Percentiles rank a stretch among this genome's conserved stretches.
These are phyloP conservation scores for Cryptocephalus moraei DNA, from an alignment of 2,888 invertebrate species.

Conservation along the genomic window DNA sequence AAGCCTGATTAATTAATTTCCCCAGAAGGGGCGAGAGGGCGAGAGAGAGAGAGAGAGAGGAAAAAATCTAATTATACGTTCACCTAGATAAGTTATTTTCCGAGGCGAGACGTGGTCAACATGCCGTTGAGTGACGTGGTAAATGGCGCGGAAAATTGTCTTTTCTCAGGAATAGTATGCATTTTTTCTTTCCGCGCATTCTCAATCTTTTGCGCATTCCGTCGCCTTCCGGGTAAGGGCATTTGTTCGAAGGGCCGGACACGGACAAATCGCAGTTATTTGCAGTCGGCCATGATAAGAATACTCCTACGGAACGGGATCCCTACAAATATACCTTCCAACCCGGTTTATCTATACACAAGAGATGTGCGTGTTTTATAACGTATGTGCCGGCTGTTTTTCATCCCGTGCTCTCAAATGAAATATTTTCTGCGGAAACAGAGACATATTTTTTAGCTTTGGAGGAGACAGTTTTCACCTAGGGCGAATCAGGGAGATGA, in stretches of 20 bases:
- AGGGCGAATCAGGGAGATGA: too few relatives aligned
- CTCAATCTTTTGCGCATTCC: conserved; percentile 39
- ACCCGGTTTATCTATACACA: too few relatives aligned
- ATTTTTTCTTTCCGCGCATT: conserved; percentile 36
- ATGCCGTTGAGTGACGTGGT: conserved; percentile 31
- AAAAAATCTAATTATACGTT: too few relatives aligned
- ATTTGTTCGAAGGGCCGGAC: conserved; percentile 22
- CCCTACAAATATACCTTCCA: too few relatives aligned
- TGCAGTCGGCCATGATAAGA: conserved; percentile 37
- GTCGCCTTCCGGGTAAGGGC: conserved; percentile 22
- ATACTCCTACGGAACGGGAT: conserved; percentile 19
- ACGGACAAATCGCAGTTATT: conserved; percentile 40
- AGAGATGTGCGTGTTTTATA: conserved; percentile 10
- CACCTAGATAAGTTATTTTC: too few relatives aligned
- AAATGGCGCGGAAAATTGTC: conserved; percentile 44
- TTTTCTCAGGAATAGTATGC: conserved; percentile 27
- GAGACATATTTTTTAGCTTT: too few relatives aligned
- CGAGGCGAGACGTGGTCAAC: too few relatives aligned
- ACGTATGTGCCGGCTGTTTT: conserved; percentile 9
- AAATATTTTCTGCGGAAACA: too few relatives aligned
- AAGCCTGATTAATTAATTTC: too few relatives aligned
- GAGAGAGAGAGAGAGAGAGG: too few relatives aligned
- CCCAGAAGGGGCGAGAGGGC: too few relatives aligned
- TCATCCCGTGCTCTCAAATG: conserved; percentile 2
- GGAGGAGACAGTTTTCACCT: too few relatives aligned